phyloP scores from a whole-genome alignment of 2,888 invertebrate species.

The Agrochola circellaris region DNA sequence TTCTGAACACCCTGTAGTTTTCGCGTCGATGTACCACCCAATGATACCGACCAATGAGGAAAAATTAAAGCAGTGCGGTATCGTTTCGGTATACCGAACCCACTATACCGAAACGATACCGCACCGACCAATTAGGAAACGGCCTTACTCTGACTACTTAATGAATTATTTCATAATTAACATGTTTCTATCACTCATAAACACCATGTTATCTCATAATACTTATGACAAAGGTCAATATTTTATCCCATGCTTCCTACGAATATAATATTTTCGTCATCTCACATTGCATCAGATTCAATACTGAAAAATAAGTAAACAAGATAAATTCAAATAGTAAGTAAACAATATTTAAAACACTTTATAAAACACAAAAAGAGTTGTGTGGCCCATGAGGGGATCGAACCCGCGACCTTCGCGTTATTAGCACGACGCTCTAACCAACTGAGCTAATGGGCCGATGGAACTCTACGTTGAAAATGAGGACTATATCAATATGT shows the following conservation, averaged over 20 bases:
- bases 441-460: constrained; percentile 79
- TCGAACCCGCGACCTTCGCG: constrained; percentile 83
- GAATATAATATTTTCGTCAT: constrained; percentile 29
- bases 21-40: too few relatives aligned
- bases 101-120: too few relatives aligned
- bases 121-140: too few relatives aligned
- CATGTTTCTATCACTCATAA: background rate
- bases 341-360: constrained; percentile 33
- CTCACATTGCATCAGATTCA: constrained; percentile 38
- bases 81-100: too few relatives aligned
- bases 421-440: constrained; percentile 82
- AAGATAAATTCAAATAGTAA: constrained; percentile 24
- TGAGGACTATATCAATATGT: background rate
- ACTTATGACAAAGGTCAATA: constrained; percentile 19
- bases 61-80: too few relatives aligned
- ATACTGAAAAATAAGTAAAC: constrained; percentile 42
- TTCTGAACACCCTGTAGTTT: too few relatives aligned
- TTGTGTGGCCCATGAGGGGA: constrained; percentile 80
- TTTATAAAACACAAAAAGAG: constrained; percentile 42
- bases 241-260: constrained; percentile 3
- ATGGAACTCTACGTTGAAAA: rapidly evolving
- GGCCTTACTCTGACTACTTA: background rate
- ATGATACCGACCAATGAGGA: too few relatives aligned
- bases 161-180: constrained; percentile 2
- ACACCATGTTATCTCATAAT: constrained; percentile 4